A percentile compares a stretch with the other conserved stretches of the same genome.
Evolutionary conservation across 2,888 invertebrate genomes (phyloP).

Genomic region (Acrobasis consociella): DNA sequence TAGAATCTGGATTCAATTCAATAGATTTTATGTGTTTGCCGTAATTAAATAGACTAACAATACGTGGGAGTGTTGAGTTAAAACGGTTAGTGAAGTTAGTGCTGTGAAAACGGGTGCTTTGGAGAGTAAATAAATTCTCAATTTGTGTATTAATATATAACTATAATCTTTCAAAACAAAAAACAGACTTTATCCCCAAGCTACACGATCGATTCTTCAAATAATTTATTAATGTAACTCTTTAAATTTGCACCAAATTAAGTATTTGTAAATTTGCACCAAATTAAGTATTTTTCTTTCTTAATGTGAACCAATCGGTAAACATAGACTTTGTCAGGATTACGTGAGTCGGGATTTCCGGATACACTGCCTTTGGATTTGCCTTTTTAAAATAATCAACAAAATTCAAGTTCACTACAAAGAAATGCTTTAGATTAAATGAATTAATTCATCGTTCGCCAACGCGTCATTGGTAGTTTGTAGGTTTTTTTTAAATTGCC

Average conservation of each 20-base stretch:
- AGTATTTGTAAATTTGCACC: no score
- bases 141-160: no score
- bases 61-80: background rate
- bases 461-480: background rate
- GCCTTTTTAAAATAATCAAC: background rate
- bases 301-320: no score
- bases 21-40: background rate
- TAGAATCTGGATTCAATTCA: slow-evolving; percentile 1
- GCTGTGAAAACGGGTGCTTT: background rate
- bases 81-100: background rate
- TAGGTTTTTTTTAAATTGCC: background rate
- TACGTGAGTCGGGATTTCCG: no score
- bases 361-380: no score
- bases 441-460: background rate
- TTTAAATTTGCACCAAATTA: no score
- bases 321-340: no score
- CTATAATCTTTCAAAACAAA: no score
- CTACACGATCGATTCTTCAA: no score
- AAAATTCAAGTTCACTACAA: background rate
- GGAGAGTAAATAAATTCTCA: background rate
- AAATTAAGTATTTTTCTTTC: no score
- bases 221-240: no score
- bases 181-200: no score
- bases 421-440: background rate
- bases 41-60: background rate